Conservation (phyloP, 2,113 vertebrate genomes). For the Otocyon megalotis region DNA sequence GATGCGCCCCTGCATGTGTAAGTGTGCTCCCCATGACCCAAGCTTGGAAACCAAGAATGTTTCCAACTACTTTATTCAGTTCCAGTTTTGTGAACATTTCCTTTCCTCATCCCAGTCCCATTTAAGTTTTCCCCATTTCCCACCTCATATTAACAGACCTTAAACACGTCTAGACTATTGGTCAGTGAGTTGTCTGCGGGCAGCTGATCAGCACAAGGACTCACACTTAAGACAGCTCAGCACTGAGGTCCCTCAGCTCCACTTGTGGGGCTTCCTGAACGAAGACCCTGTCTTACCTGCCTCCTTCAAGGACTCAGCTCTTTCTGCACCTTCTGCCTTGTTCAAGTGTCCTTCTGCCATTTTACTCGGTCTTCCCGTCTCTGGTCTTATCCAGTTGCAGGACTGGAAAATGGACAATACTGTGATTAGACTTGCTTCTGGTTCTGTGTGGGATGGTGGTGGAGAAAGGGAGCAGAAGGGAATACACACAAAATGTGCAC, state of each 20-base stretch:
- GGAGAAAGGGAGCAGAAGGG: background rate
- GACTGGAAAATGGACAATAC: background rate
- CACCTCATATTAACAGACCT: rapidly evolving
- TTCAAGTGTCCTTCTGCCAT: background rate
- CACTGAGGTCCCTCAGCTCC: background rate
- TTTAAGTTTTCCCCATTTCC: background rate
- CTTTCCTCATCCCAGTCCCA: background rate
- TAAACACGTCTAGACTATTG: too few relatives aligned
- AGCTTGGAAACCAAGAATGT: background rate
- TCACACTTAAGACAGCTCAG: background rate
- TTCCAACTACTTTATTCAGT: background rate
- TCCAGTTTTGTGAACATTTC: too few relatives aligned
- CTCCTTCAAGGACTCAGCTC: background rate
- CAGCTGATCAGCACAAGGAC: too few relatives aligned
- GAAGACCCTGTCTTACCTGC: background rate
- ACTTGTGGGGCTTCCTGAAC: background rate
- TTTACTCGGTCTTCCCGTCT: background rate
- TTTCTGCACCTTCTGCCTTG: background rate
- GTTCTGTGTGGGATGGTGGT: background rate
- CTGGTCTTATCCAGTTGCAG: background rate
- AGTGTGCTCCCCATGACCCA: background rate
- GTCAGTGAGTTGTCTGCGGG: background rate
- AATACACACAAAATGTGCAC: background rate
- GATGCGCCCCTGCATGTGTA: background rate
- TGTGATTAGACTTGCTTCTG: background rate